Base-by-base conservation (phyloP, 2,113 vertebrate genomes). In the Antennarius striatus region DNA sequence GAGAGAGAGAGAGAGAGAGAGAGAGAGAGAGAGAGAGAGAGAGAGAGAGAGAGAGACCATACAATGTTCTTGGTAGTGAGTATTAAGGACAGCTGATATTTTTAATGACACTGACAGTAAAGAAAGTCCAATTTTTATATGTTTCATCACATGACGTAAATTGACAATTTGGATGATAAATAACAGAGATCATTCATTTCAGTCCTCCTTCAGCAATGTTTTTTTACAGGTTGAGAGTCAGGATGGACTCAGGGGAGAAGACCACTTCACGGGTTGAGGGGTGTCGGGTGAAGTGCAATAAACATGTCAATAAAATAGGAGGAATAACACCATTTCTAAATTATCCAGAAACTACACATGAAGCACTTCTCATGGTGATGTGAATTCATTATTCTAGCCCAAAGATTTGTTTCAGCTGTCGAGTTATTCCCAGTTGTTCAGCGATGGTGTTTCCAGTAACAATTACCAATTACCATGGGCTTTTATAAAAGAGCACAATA, bases 401-500 rank as follows among this genome's bases (percentile, higher is more conserved):
- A 22, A 22, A 22, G 22, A 22, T 22, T 22, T 22, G 22, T 1
- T 22, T 2, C 22, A 22, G 10, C 22, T 3, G 13, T 22, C 51
- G 17, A 56, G 68, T 65, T 54, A 54, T 54, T 65, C 46, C 32
- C 36, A 16, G 39, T 43, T 48, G n/a, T 48, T 30, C 68, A 65
- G 53, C 49, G 39, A n/a, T 15, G 12, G 39, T 52, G 56, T 76
- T 63, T 57, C 55, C 61, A 55, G 56, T 59, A 53, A 36, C 14
- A 29, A 56, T 57, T 15, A 47, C 43, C 66, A 16, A 69, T 15
- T 48, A 66, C 56, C 29, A 36, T 71, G 61, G 42, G 60, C 42
- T 59, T 42, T 56, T 81, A 43, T 72, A 28, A 60, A 46, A 57
- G 62, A 77, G 29, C 28, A 53, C 45, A 12, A 10, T 15, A 76